Conservation (phyloP, 2,888 invertebrate genomes). For the Sarcophaga variegata region DNA sequence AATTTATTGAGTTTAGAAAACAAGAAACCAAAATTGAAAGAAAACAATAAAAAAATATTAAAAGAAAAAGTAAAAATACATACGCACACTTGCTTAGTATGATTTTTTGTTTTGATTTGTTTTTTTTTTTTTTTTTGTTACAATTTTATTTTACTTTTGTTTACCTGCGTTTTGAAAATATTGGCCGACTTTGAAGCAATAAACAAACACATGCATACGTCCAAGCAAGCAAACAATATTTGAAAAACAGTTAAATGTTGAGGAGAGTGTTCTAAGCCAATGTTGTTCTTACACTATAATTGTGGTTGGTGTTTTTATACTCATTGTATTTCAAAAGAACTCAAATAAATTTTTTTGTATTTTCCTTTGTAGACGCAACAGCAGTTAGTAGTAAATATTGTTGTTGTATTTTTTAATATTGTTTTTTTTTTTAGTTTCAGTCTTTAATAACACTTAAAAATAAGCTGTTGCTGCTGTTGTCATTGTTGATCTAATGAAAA, state of each 20-base stretch:
- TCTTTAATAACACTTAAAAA: background rate
- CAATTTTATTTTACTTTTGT: slow-evolving; percentile 18
- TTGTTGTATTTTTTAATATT: background rate
- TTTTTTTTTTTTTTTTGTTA: background rate
- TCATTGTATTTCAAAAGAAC: background rate
- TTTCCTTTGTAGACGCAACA: background rate
- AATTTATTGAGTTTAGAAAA: slow-evolving; percentile 13
- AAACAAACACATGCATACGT: background rate
- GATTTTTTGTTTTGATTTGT: background rate
- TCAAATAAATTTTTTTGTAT: background rate
- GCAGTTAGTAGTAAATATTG: background rate
- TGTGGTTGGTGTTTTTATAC: background rate
- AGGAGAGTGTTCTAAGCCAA: background rate
- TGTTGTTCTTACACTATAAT: background rate
- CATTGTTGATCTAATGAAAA: slow-evolving; percentile 32
- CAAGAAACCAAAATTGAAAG: slow-evolving; percentile 32
- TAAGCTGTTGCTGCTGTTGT: background rate
- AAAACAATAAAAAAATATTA: too few species aligned
- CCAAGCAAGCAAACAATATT: background rate
- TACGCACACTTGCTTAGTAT: background rate
- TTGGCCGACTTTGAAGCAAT: slow-evolving; percentile 41
- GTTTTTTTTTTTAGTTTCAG: background rate
- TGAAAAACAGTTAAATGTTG: background rate
- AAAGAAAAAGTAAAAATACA: slow-evolving; percentile 1
- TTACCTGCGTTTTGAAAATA: slow-evolving; percentile 66